Percentiles rank a stretch among this genome's conserved stretches.
Evolutionary conservation across 1,140 invertebrate genomes (phyloP).

Genomic region (Lepidurus arcticus): DNA sequence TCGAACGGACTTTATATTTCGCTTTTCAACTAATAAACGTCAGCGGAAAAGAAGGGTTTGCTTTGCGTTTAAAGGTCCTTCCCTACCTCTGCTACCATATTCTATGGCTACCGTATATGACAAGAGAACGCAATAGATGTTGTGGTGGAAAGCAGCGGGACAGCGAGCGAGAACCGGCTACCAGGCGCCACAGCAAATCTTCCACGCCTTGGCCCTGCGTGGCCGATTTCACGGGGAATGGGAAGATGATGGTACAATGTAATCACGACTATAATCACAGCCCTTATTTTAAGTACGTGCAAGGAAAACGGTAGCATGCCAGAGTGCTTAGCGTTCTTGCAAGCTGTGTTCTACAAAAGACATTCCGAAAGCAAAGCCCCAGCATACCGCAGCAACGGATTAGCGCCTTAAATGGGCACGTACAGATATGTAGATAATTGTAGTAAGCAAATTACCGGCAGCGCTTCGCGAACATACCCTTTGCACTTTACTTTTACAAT

Average conservation of each 20-base stretch:
- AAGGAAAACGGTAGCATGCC: constrained; percentile 8
- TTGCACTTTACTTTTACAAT: background rate
- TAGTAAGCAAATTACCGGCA: background rate
- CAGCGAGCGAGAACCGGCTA: constrained; percentile 10
- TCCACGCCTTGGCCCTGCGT: constrained; percentile 20
- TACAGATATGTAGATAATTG: background rate
- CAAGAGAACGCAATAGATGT: constrained; percentile 13
- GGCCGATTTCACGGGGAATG: constrained; percentile 17
- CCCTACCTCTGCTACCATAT: background rate
- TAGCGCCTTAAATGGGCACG: constrained; percentile 1
- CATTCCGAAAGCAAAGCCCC: background rate
- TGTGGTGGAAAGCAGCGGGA: constrained; percentile 17
- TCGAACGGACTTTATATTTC: background rate
- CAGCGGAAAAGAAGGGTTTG: background rate
- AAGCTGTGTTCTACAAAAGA: constrained; percentile 1
- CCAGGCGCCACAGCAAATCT: constrained; percentile 7
- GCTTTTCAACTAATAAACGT: background rate
- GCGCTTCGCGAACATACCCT: background rate
- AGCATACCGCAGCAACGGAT: background rate
- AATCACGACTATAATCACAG: constrained; percentile 13
- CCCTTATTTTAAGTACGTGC: constrained; percentile 19
- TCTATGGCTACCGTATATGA: constrained; percentile 19
- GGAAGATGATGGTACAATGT: constrained; percentile 10
- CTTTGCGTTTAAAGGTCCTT: background rate
- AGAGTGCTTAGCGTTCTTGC: background rate